phyloP scores from a whole-genome alignment of 2,113 vertebrate species.

The Acrocephalus arundinaceus region DNA sequence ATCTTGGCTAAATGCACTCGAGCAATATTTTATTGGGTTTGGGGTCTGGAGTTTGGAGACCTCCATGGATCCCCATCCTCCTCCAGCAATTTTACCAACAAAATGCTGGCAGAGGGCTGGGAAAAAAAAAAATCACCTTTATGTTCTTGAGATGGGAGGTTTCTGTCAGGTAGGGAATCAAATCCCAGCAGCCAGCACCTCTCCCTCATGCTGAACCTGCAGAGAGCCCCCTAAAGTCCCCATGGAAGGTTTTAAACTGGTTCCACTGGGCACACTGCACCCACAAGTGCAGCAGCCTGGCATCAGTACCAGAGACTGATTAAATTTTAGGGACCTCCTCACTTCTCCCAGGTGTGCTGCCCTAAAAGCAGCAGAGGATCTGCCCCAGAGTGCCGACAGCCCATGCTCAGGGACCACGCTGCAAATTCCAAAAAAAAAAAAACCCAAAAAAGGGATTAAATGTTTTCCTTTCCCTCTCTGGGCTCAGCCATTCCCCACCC shows the following conservation, averaged over 20 bases:
- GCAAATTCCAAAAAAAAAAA: background rate
- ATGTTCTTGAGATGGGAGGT: background rate
- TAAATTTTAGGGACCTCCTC: background rate
- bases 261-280: background rate
- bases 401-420: background rate
- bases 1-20: background rate
- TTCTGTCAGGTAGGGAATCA: background rate
- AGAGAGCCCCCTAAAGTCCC: fast-evolving
- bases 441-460: background rate
- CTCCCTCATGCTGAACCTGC: fast-evolving
- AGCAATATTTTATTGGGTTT: background rate
- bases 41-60: background rate
- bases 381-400: background rate
- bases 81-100: background rate
- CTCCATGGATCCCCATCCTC: background rate
- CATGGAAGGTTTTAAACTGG: background rate
- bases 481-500: background rate
- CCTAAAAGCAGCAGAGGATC: background rate
- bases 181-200: background rate
- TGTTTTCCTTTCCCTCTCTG: background rate
- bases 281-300: background rate
- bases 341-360: background rate
- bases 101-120: background rate
- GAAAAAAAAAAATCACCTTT: background rate
- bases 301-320: background rate